Evolutionary conservation across 2,113 vertebrate genomes (phyloP).

Genomic region (Xerus inauris): DNA sequence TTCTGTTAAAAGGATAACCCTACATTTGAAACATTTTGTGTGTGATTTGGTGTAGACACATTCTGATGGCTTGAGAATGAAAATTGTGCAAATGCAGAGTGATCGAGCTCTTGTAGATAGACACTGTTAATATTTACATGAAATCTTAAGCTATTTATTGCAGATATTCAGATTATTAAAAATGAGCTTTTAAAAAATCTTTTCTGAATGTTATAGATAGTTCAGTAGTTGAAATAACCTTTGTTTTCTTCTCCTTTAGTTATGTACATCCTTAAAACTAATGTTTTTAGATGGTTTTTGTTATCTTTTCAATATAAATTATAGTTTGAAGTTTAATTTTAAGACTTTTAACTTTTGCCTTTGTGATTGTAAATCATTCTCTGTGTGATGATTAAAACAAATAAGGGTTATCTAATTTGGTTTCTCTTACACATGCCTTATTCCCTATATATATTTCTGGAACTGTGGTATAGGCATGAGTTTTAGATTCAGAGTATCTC

Average conservation of each 20-base stretch:
- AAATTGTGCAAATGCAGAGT: background rate
- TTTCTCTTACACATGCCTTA: background rate
- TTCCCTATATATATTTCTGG: background rate
- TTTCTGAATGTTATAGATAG: conserved; percentile 20
- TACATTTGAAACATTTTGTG: background rate
- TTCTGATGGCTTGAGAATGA: background rate
- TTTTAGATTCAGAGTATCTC: background rate
- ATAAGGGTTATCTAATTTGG: background rate
- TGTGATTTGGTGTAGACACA: background rate
- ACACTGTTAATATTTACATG: background rate
- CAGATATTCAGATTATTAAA: conserved; percentile 3
- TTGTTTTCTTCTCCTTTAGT: conserved; percentile 44
- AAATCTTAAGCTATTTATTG: background rate
- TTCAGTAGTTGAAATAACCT: conserved; percentile 38
- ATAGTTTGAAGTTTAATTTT: conserved; percentile 45
- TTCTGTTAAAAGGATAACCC: background rate
- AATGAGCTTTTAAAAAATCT: background rate
- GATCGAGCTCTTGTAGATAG: background rate
- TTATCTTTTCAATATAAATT: conserved; percentile 49
- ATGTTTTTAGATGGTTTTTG: conserved; percentile 40
- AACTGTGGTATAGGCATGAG: background rate
- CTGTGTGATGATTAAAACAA: background rate
- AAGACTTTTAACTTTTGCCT: conserved; percentile 11
- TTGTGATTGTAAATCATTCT: conserved; percentile 3
- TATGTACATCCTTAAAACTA: background rate